Percentiles rank a stretch among this genome's conserved stretches.
phyloP scores from a whole-genome alignment of 2,888 invertebrate genomes.

The Mylabris sibirica region DNA sequence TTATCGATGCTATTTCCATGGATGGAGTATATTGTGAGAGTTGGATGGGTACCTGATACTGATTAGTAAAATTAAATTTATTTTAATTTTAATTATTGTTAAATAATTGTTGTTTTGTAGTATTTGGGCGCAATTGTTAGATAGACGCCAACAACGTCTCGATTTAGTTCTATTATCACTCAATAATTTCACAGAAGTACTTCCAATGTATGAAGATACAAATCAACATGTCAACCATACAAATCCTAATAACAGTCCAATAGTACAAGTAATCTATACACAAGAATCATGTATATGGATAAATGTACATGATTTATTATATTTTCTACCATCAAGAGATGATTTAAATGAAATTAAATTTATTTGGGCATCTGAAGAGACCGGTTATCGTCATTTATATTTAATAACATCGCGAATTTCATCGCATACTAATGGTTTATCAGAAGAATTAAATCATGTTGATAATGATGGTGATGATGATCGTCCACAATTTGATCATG shows the following conservation, averaged over 20 bases:
- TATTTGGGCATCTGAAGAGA: conserved; percentile 93
- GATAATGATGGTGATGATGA: background rate
- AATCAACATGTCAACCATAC: conserved; percentile 44
- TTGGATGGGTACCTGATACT: conserved; percentile 94
- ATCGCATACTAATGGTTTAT: conserved; percentile 65
- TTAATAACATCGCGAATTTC: conserved; percentile 72
- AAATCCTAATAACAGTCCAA: conserved; percentile 53
- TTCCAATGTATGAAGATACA: conserved; percentile 63
- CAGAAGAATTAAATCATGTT: conserved; percentile 61
- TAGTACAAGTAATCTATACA: conserved; percentile 69
- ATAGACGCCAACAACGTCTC: conserved; percentile 84
- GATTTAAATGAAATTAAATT: conserved; percentile 65
- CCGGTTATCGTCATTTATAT: conserved; percentile 89
- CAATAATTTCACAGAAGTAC: conserved; percentile 74
- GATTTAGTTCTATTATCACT: conserved; percentile 85
- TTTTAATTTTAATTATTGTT: no score
- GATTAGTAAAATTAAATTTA: conserved; percentile 74
- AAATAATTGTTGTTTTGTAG: conserved; percentile 62
- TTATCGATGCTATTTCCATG: conserved; percentile 86
- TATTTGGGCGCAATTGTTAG: conserved; percentile 91
- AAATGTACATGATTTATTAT: conserved; percentile 89
- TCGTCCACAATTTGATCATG: conserved; percentile 59
- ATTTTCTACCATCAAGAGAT: conserved; percentile 76
- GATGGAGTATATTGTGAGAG: conserved; percentile 94
- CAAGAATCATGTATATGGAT: conserved; percentile 86